Conservation (phyloP, 2,888 invertebrate species). For the Homarus gammarus region DNA sequence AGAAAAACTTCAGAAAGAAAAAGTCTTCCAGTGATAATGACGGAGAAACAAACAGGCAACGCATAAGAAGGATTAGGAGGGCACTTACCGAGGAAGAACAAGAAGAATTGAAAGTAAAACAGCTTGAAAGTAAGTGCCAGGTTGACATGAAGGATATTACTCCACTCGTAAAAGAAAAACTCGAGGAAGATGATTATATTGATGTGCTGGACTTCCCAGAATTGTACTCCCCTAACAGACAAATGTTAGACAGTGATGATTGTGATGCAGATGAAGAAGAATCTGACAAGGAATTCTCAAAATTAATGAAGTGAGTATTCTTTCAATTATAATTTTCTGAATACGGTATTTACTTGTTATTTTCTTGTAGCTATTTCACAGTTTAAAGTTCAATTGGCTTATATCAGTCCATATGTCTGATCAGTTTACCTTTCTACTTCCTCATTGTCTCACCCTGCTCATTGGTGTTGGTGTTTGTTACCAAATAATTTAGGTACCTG, state of each 20-base stretch:
- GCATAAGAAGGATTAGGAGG: background rate
- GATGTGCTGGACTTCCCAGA: conserved; percentile 56
- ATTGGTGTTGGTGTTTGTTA: no score
- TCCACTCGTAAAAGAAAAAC: background rate
- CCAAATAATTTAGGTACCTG: no score
- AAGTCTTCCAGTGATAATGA: background rate
- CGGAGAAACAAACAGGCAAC: background rate
- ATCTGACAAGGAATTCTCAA: conserved; percentile 59
- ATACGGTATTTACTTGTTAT: conserved; percentile 7
- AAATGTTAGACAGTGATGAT: conserved; percentile 31
- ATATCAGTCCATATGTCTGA: no score
- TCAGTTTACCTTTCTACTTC: no score
- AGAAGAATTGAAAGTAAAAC: conserved; percentile 51
- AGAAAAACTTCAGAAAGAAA: conserved; percentile 23
- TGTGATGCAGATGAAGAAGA: conserved; percentile 70
- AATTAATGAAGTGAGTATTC: conserved; percentile 64
- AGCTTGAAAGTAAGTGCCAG: conserved; percentile 39
- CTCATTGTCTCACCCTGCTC: no score
- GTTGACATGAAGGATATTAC: conserved; percentile 23
- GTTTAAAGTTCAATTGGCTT: background rate
- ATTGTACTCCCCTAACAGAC: background rate
- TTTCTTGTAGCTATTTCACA: background rate
- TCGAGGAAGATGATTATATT: conserved; percentile 54
- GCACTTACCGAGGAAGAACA: conserved; percentile 44
- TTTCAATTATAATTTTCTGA: background rate